A percentile compares a stretch with the other conserved stretches of the same genome.
phyloP scores from a whole-genome alignment of 2,113 vertebrate genomes.

The Actinemys pallida region DNA sequence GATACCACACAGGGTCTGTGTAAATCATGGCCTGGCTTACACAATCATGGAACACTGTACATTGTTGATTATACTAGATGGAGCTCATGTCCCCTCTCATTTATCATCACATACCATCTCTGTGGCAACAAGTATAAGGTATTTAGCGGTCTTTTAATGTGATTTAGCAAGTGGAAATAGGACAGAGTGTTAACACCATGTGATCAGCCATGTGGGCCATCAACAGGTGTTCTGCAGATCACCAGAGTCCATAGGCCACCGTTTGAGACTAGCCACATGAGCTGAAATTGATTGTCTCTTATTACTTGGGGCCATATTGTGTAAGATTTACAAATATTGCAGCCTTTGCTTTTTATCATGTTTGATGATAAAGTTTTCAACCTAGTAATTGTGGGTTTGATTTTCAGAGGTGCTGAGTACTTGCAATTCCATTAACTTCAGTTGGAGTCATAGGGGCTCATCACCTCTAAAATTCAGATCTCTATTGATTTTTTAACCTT shows the following conservation, averaged over 20 bases:
- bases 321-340: background rate
- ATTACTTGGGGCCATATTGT: background rate
- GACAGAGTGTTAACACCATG: background rate
- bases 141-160: background rate
- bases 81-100: background rate
- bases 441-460: background rate
- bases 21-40: constrained; percentile 4
- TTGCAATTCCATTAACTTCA: background rate
- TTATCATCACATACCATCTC: background rate
- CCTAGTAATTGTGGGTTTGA: constrained; percentile 55
- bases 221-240: background rate
- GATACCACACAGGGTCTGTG: background rate
- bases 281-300: background rate
- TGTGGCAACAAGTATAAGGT: background rate
- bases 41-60: background rate
- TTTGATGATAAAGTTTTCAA: constrained; percentile 62
- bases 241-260: background rate
- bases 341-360: constrained; percentile 29
- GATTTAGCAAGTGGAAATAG: background rate
- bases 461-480: background rate
- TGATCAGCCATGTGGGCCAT: background rate
- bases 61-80: background rate
- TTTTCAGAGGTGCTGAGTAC: constrained; percentile 12
- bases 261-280: background rate
- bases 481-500: background rate